Evolutionary conservation across 2,113 vertebrate species (phyloP).

Genomic region (Antechinus stuartii): DNA sequence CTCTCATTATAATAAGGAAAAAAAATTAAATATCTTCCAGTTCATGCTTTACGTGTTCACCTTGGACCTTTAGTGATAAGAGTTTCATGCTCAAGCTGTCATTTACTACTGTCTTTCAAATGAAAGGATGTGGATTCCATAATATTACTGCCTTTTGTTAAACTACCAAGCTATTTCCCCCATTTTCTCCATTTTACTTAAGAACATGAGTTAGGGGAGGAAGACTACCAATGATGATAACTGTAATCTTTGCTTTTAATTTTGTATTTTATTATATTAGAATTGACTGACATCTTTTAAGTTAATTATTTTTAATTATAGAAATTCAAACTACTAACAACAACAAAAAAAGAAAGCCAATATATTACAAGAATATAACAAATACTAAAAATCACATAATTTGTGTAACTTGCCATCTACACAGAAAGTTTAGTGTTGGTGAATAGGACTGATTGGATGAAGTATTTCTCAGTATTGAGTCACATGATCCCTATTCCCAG

Average conservation of each 20-base stretch:
- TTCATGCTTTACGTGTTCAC: constrained; percentile 17
- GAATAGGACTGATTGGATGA: too few relatives aligned
- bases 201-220: background rate
- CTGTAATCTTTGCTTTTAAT: background rate
- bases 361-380: background rate
- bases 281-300: background rate
- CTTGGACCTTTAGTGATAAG: constrained; percentile 13
- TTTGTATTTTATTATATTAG: constrained; percentile 14
- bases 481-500: too few relatives aligned
- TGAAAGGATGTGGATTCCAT: constrained; percentile 11
- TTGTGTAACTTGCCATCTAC: background rate
- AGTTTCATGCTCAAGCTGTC: background rate
- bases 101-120: background rate
- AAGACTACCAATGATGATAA: background rate
- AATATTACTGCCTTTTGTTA: constrained; percentile 12
- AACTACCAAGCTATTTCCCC: background rate
- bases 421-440: background rate
- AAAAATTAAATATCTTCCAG: constrained; percentile 23
- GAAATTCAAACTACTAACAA: background rate
- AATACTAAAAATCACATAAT: background rate
- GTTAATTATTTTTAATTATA: background rate
- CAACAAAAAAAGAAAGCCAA: constrained; percentile 33
- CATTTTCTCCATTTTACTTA: background rate
- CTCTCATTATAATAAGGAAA: constrained; percentile 6
- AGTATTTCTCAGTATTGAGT: too few relatives aligned